phyloP scores from a whole-genome alignment of 30 jellyfish, hydroid and myxozoan genomes.

The Aurelia aurita complex sp. Pacific region DNA sequence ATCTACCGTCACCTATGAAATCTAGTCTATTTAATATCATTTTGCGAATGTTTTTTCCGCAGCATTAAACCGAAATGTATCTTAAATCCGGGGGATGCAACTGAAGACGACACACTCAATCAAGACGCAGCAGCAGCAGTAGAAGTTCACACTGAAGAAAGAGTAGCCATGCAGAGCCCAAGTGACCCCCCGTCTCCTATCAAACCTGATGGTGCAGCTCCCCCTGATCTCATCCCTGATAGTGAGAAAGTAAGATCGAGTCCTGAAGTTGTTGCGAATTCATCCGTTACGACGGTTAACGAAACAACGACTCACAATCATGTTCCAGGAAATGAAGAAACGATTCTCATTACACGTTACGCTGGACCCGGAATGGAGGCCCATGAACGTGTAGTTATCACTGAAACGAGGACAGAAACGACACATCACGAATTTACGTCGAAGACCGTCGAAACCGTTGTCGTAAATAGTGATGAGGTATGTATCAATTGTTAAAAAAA shows the following conservation, averaged over 20 bases:
- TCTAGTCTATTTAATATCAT: too few species aligned
- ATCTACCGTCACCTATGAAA: too few species aligned
- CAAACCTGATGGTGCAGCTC: conserved; percentile 17
- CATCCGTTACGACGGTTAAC: conserved; percentile 17
- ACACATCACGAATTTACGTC: conserved; percentile 26
- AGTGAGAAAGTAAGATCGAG: conserved; percentile 59
- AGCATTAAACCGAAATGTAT: conserved; percentile 67
- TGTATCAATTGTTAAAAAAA: background rate
- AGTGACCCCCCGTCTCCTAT: conserved; percentile 36
- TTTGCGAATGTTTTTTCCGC: background rate
- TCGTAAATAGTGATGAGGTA: conserved; percentile 57
- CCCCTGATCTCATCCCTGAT: conserved; percentile 70
- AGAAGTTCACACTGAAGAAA: conserved; percentile 34
- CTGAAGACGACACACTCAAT: conserved; percentile 22
- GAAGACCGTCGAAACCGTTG: conserved; percentile 54
- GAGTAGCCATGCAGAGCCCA: background rate
- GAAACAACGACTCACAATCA: conserved; percentile 30
- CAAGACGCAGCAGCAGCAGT: conserved; percentile 19
- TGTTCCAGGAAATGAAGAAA: conserved; percentile 20
- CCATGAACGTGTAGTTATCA: conserved; percentile 22
- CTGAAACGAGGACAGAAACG: conserved; percentile 23
- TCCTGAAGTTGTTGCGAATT: conserved; percentile 16
- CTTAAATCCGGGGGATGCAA: conserved; percentile 24
- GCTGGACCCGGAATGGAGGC: conserved; percentile 8
- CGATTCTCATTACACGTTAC: conserved; percentile 23